Base-by-base conservation (phyloP, 2,888 invertebrate species). In the Oeneis ivallda region DNA sequence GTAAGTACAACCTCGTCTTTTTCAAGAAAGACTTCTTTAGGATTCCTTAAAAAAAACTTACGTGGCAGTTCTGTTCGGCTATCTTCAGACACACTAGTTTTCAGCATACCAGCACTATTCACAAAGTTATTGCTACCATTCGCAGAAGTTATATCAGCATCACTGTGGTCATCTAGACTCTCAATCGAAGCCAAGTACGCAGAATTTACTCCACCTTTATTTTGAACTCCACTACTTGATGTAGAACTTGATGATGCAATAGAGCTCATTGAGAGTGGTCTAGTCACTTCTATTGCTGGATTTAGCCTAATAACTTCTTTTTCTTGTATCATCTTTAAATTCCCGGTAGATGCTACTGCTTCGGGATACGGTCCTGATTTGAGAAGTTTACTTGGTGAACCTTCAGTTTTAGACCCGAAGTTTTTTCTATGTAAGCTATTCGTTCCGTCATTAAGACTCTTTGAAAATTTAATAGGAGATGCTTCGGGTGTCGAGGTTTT, bases 101-200 rank as follows among this genome's bases (percentile, higher is more conserved):
- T 86, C 72, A 87, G 74, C 64, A 86, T 80, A 0, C 90, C 89
- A 47, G 89, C 82, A 50, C 75, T 87, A 67, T 91, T 89, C 37
- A 90, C 84, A 65, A 90, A 92, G 70, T 85, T 82, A 68, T 87
- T 91, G 70, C 91, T 92, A 1, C 90, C 89, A 70, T 86, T 90
- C 8, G 84, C 89, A 11, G 91, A 92, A 2, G 81, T 87, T 73
- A 94, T 91, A 75, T 95, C 95, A 34, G 92, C 94, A 76, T 95
- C 96, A 79, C 96, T 96, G 74, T 95, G 94, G 77, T 96, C 96
- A 67, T 96, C 97, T 75, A 97, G 90, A 74, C 97, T 97, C 83
- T 97, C 98, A 61, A 96, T 96, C 43, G 97, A 97, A 62, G 97
- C 97, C 80, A 97, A 89, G 85, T 97, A 97, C 15, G 96, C 96